phyloP scores from a whole-genome alignment of 2,113 vertebrate genomes.

The Gymnobelideus leadbeateri region DNA sequence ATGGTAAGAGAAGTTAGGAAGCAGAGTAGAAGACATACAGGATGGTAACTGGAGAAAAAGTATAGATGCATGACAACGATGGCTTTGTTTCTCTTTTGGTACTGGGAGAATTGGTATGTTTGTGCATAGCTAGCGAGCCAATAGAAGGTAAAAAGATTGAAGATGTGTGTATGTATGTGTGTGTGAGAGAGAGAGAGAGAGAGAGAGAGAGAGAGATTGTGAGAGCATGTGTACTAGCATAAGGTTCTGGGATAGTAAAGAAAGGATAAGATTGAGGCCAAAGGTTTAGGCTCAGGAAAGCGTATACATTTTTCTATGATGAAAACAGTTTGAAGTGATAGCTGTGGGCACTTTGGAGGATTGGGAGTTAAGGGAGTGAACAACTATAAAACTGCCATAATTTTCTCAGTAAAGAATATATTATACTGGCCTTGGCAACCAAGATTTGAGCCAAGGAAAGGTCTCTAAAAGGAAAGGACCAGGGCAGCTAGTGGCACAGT shows the following conservation, averaged over 20 bases:
- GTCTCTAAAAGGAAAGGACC: neutral
- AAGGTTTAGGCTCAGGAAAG: neutral
- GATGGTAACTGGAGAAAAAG: neutral
- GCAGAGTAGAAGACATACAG: neutral
- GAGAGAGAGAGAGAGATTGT: too few species aligned
- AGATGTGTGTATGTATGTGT: too few species aligned
- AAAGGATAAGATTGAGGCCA: neutral
- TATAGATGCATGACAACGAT: neutral
- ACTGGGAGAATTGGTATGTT: neutral
- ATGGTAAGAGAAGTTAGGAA: neutral
- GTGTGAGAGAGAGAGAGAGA: too few species aligned
- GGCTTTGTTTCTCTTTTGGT: neutral
- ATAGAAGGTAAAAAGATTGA: neutral
- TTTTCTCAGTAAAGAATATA: neutral
- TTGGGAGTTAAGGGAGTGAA: neutral
- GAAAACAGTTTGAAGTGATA: neutral
- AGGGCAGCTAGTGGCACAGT: too few species aligned
- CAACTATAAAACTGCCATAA: neutral
- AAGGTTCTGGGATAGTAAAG: neutral
- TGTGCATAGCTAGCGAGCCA: neutral
- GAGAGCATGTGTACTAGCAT: neutral
- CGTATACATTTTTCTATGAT: neutral
- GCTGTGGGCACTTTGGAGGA: neutral
- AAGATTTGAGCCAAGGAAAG: neutral
- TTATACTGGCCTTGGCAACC: neutral